Evolutionary conservation across 2,113 vertebrate species (phyloP), one percentile per base, ranked within the genome.

Genomic region (Clarias magur): DNA sequence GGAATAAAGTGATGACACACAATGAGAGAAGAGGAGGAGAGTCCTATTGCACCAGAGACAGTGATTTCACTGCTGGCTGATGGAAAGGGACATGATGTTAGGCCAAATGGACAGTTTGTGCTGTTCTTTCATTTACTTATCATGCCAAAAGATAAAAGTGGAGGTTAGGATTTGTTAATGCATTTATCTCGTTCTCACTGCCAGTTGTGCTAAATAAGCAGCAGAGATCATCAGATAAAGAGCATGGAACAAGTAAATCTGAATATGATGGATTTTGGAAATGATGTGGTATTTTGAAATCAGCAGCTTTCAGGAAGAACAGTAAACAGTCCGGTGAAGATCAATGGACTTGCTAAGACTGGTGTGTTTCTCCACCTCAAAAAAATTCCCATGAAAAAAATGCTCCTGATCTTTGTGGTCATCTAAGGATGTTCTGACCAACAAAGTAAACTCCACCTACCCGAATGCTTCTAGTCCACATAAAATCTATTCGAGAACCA

Each of bases 1-100:
- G 11, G 21, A 75, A 54, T 62, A 76, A 81, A 83, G 48, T 12
- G 80, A 87, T 65, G 59, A 87, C 86, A 87, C 86, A 54, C 38
- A 48, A 15, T 76, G 59, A 72, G 80, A 67, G 59, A 8, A 62
- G n/a, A 10, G n/a, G 19, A 21, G 21, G n/a, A 53, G 15, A 53
- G 23, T 34, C 70, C 17, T 38, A n/a, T 68, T 75, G 57, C 80
- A 65, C 60, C 65, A 62, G 17, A 42, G 67, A 56, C 27, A 17
- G 30, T 73, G 56, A 82, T 73, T 75, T 87, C 15, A 65, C 56
- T 65, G 59, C 80, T 87, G 86, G 54, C 42, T 54, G 42, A 83
- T 34, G n/a, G 15, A 87, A 30, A 42, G n/a, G 80, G 21, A 25
- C 57, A 42, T 30, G 21, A 63, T 65, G 10, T 83, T 34, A 7